Evolutionary conservation across 2,888 invertebrate genomes (phyloP), one percentile per base, ranked within the genome.

Genomic region (Bruchidius siliquastri): DNA sequence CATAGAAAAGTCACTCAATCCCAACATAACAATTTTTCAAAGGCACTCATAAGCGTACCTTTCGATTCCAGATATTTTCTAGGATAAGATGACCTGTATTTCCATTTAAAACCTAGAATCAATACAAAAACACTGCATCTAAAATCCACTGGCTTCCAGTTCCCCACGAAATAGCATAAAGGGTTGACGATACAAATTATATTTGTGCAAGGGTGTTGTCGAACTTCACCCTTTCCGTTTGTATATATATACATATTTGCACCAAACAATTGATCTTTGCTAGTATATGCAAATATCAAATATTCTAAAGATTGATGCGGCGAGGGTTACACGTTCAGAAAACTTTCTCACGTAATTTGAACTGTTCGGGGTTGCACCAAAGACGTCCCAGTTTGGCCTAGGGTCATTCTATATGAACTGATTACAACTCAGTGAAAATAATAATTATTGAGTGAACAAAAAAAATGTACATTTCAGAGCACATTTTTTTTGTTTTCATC

Each of bases 1-100:
- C 74, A 74, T 70, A 73, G 70, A 72, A 74, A 74, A 74, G 26
- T 72, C 8, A 67, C 21, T 69, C 67, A 66, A 68, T 20, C 71
- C 69, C 21, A 68, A 32, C 32, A 71, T 68, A 73, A 73, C 66
- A 18, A 49, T 13, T 13, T 49, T 49, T 49, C 49, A 49, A 49
- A 49, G 1, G 49, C 18, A 49, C 18, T 13, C 49, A 49, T 49
- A 49, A 13, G 49, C 49, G 49, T 49, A 49, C 6, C 49, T 49
- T 49, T 13, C 18, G 49, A 26, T 26, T 26, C 8, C 8, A 26
- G 2, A 4, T 8, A 8, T 26, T 26, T n/a, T n/a, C n/a, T n/a
- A n/a, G n/a, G n/a, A n/a, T n/a, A n/a, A n/a, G n/a, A n/a, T n/a
- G n/a, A n/a, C n/a, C n/a, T n/a, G n/a, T n/a, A n/a, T n/a, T n/a